Evolutionary conservation across 1,140 invertebrate genomes (phyloP).

Genomic region (Pachyrhynchus sulphureomaculatus): DNA sequence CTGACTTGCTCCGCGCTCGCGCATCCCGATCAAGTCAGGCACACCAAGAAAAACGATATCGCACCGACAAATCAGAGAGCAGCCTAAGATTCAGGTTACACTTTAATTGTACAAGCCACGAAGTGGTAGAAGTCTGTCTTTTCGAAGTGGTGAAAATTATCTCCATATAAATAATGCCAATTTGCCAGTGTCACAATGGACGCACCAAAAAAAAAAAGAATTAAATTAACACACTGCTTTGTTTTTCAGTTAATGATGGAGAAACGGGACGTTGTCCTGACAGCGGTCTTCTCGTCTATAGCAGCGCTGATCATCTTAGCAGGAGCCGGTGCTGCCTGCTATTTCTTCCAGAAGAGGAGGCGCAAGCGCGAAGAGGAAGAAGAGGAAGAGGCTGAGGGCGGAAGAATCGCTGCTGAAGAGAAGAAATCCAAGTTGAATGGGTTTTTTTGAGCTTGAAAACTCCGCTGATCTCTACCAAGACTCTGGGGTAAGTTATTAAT

Average conservation of each 20-base stretch:
- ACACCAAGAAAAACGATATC: too few relatives aligned
- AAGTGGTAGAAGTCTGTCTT: too few relatives aligned
- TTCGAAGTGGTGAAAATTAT: too few relatives aligned
- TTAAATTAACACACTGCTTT: too few relatives aligned
- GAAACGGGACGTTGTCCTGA: constrained; percentile 55
- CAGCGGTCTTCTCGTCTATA: constrained; percentile 54
- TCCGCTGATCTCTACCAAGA: constrained; percentile 69
- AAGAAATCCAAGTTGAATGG: constrained; percentile 60
- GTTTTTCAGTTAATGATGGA: constrained; percentile 55
- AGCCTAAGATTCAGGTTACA: too few relatives aligned
- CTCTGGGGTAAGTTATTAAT: constrained; percentile 58
- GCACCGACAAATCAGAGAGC: too few relatives aligned
- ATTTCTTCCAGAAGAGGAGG: constrained; percentile 50
- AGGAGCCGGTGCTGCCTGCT: constrained; percentile 51
- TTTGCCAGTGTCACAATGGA: not conserved
- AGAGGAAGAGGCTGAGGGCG: constrained; percentile 39
- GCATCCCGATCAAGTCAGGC: too few relatives aligned
- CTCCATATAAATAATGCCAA: too few relatives aligned
- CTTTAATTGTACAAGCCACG: too few relatives aligned
- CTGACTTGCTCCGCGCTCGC: too few relatives aligned
- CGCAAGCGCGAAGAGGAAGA: constrained; percentile 50
- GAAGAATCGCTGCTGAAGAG: constrained; percentile 37
- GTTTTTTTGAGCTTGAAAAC: constrained; percentile 78
- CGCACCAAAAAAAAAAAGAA: not conserved
- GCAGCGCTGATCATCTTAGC: constrained; percentile 53